phyloP scores from a whole-genome alignment of 2,888 invertebrate species.

The Xestia sexstrigata region DNA sequence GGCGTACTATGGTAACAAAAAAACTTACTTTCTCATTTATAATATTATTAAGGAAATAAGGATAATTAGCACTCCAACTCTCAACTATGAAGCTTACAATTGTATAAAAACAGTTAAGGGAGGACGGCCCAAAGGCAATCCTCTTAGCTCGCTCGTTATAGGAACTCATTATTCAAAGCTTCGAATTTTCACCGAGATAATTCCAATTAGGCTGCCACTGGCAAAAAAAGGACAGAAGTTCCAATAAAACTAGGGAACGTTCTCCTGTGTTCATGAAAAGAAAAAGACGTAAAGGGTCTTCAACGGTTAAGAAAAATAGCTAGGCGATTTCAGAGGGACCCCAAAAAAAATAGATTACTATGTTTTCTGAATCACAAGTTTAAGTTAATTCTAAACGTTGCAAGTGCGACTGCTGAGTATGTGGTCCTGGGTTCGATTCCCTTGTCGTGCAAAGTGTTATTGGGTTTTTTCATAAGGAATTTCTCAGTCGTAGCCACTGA shows the following conservation, averaged over 20 bases:
- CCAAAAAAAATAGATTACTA: background rate
- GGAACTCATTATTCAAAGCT: constrained; percentile 82
- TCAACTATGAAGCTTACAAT: constrained; percentile 49
- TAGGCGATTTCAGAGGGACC: too few relatives aligned
- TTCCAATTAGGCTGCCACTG: constrained; percentile 77
- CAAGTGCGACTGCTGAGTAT: too few relatives aligned
- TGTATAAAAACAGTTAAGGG: constrained; percentile 62
- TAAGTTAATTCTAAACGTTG: background rate
- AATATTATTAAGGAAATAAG: too few relatives aligned
- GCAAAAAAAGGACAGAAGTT: constrained; percentile 36
- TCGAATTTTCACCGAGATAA: constrained; percentile 81
- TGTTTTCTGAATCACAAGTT: background rate
- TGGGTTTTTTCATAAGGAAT: too few relatives aligned
- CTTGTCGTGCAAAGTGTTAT: too few relatives aligned
- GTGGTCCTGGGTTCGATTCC: too few relatives aligned
- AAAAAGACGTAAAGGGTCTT: background rate
- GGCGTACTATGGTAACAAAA: too few relatives aligned
- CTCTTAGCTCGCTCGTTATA: constrained; percentile 76
- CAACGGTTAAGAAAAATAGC: too few relatives aligned
- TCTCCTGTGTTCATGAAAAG: background rate
- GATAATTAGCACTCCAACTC: constrained; percentile 13
- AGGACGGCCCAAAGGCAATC: constrained; percentile 67
- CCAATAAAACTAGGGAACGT: background rate
- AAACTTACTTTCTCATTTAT: too few relatives aligned
- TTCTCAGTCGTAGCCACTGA: too few relatives aligned